These are phyloP conservation scores for Chloroceryle aenea DNA, from an alignment of 2,113 vertebrate genomes.

Conservation along the genomic window DNA sequence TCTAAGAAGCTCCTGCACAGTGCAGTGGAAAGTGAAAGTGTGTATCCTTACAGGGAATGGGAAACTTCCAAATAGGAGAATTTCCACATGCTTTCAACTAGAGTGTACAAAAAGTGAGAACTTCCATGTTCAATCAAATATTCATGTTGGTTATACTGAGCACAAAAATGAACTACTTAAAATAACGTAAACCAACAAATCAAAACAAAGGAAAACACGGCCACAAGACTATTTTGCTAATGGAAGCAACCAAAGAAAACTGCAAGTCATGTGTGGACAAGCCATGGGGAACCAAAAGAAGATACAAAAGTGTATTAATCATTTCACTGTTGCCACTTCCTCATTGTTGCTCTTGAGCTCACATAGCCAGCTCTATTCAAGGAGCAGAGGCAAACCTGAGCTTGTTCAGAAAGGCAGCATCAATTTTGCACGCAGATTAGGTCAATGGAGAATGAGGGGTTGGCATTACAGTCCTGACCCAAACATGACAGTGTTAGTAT, in stretches of 20 bases:
- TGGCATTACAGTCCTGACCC: background rate
- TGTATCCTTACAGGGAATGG: background rate
- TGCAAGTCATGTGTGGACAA: background rate
- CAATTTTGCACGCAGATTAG: background rate
- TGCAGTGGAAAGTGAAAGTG: background rate
- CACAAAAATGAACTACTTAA: background rate
- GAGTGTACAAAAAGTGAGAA: background rate
- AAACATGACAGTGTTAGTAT: background rate
- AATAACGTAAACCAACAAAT: background rate
- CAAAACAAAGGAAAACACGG: background rate
- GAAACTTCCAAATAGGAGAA: background rate
- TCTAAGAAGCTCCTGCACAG: background rate
- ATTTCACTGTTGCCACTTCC: background rate
- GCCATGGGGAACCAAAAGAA: background rate
- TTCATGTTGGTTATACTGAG: background rate
- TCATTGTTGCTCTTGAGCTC: background rate
- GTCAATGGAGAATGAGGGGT: background rate
- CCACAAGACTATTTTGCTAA: background rate
- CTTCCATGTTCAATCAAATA: background rate
- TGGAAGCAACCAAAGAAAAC: background rate
- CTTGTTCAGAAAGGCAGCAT: background rate
- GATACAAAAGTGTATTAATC: background rate
- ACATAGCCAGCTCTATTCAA: background rate
- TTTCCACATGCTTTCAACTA: background rate
- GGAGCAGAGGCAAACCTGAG: background rate